Evolutionary conservation across 2,113 vertebrate species (phyloP).

Genomic region (Ageneiosus marmoratus): DNA sequence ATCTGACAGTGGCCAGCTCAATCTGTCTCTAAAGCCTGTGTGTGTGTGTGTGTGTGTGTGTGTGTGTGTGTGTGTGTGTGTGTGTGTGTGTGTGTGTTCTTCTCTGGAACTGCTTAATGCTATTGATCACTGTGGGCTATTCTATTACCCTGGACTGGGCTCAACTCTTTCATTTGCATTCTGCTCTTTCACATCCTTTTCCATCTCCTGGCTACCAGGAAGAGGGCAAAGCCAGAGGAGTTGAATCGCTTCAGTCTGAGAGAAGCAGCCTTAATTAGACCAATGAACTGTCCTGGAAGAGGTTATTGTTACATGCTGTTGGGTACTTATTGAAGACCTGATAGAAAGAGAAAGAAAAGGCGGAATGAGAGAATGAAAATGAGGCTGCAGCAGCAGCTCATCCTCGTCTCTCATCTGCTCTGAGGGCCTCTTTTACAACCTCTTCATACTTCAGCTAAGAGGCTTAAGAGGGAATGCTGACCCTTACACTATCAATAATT

Average conservation of each 20-base stretch:
- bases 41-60: not conserved
- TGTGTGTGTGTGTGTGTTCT: conserved; percentile 1
- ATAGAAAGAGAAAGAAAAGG: conserved; percentile 40
- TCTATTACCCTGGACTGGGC: conserved; percentile 19
- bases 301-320: conserved; percentile 63
- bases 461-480: conserved; percentile 69
- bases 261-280: conserved; percentile 75
- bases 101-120: conserved; percentile 5
- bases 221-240: conserved; percentile 51
- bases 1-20: not conserved
- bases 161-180: conserved; percentile 14
- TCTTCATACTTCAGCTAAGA: conserved; percentile 69
- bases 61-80: not conserved
- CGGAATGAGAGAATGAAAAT: conserved; percentile 31
- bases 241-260: conserved; percentile 71
- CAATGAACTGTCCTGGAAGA: conserved; percentile 71
- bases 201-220: conserved; percentile 23
- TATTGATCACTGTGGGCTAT: conserved; percentile 34
- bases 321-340: conserved; percentile 58
- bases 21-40: not conserved
- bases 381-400: conserved; percentile 38
- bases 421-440: conserved; percentile 14
- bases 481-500: conserved; percentile 66
- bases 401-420: conserved; percentile 18
- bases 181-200: conserved; percentile 18